A percentile compares a stretch with the other conserved stretches of the same genome.
Conservation (phyloP, 2,113 vertebrate genomes). For the Steatornis caripensis region DNA sequence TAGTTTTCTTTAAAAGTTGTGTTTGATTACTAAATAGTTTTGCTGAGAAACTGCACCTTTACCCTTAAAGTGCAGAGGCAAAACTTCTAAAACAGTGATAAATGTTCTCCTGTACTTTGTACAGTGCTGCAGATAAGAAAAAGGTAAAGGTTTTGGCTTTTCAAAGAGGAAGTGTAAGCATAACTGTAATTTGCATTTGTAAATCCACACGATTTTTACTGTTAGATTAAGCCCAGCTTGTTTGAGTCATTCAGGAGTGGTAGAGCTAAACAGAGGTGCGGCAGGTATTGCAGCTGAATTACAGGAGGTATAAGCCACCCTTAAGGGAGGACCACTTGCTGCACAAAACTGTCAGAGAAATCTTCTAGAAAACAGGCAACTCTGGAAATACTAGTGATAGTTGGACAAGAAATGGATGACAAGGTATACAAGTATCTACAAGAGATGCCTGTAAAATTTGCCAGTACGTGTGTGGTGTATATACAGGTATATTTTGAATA, state of each 20-base stretch:
- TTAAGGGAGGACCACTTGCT: background rate
- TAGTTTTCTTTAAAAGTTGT: background rate
- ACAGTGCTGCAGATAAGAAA: background rate
- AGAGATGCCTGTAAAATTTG: background rate
- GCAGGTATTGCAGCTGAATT: background rate
- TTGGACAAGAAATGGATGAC: slow-evolving; percentile 15
- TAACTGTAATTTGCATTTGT: background rate
- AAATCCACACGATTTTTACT: background rate
- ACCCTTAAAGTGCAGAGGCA: background rate
- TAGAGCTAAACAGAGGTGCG: background rate
- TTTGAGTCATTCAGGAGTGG: background rate
- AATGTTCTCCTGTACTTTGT: background rate
- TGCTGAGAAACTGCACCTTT: background rate
- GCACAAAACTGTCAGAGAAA: background rate
- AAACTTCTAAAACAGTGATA: background rate
- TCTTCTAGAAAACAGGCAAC: background rate
- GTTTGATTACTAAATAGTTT: slow-evolving; percentile 19
- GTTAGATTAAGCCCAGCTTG: background rate
- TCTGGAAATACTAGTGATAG: background rate
- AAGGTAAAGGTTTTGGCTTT: background rate
- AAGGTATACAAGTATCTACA: background rate
- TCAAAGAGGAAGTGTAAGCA: background rate
- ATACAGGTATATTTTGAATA: background rate
- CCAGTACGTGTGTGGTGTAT: background rate
- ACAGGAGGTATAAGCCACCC: background rate